Conservation (phyloP, 2,113 vertebrate genomes). For the Stigmatopora argus region DNA sequence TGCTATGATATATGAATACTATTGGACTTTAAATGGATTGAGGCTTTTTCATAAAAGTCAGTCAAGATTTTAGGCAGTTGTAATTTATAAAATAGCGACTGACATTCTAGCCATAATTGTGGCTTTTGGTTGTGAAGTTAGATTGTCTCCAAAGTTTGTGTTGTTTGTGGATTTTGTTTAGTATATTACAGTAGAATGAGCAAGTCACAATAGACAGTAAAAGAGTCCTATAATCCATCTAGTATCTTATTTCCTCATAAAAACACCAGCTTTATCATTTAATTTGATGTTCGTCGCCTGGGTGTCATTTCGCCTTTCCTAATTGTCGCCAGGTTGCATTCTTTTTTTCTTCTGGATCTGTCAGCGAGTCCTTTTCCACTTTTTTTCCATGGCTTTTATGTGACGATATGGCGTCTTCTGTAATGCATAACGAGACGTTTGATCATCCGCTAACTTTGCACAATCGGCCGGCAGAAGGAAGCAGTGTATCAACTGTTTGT, state of each 20-base stretch:
- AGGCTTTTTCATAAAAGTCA: background rate
- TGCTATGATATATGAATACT: background rate
- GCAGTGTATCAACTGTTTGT: background rate
- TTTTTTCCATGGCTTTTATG: constrained; percentile 7
- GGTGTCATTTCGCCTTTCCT: constrained; percentile 15
- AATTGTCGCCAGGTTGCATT: constrained; percentile 27
- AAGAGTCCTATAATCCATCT: background rate
- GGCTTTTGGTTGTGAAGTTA: background rate
- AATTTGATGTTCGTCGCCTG: background rate
- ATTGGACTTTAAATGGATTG: background rate
- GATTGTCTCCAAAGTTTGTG: background rate
- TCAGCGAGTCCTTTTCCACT: constrained; percentile 30
- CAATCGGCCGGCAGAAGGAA: background rate
- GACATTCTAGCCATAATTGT: too few relatives aligned
- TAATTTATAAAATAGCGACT: too few relatives aligned
- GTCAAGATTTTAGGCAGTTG: too few relatives aligned
- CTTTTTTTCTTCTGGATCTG: constrained; percentile 9
- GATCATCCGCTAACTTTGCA: constrained; percentile 5
- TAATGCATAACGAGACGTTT: background rate
- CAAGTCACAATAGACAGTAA: background rate
- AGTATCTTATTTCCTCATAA: background rate
- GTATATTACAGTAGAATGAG: background rate
- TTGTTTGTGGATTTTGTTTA: background rate
- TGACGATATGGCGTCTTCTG: background rate
- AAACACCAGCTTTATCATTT: background rate